Conservation (phyloP, 2,888 invertebrate genomes). For the Steinernema carpocapsae region DNA sequence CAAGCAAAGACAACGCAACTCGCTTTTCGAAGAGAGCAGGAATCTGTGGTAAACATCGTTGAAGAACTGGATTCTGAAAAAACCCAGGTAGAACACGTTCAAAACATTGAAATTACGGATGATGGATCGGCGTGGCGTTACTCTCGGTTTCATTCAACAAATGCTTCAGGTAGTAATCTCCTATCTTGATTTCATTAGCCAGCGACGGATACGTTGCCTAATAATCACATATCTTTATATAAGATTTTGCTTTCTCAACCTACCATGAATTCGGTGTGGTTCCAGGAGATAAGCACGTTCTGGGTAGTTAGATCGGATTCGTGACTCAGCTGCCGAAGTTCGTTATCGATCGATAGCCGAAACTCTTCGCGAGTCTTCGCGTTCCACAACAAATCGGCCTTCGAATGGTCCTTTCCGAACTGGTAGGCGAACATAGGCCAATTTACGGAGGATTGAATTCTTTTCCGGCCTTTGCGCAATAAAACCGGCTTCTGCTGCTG, state of each 20-base stretch:
- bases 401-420: constrained; percentile 89
- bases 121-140: constrained; percentile 71
- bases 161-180: constrained; percentile 93
- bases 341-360: constrained; percentile 87
- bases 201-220: constrained; percentile 86
- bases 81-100: constrained; percentile 37
- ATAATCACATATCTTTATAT: constrained; percentile 5
- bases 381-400: constrained; percentile 98
- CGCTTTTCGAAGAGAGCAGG: constrained; percentile 84
- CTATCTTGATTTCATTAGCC: constrained; percentile 94
- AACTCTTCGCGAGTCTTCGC: constrained; percentile 94
- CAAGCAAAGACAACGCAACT: constrained; percentile 95
- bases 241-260: not conserved
- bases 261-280: constrained; percentile 91
- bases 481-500: constrained; percentile 79
- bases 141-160: constrained; percentile 83
- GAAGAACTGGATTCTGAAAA: constrained; percentile 86
- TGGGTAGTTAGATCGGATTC: constrained; percentile 72
- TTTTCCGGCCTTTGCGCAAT: constrained; percentile 84
- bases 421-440: constrained; percentile 78
- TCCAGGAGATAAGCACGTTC: constrained; percentile 82
- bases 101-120: constrained; percentile 68
- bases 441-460: constrained; percentile 77
- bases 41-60: constrained; percentile 97
- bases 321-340: constrained; percentile 73